Evolutionary conservation across 2,888 invertebrate genomes (phyloP).

Genomic region (Aethes cnicana): DNA sequence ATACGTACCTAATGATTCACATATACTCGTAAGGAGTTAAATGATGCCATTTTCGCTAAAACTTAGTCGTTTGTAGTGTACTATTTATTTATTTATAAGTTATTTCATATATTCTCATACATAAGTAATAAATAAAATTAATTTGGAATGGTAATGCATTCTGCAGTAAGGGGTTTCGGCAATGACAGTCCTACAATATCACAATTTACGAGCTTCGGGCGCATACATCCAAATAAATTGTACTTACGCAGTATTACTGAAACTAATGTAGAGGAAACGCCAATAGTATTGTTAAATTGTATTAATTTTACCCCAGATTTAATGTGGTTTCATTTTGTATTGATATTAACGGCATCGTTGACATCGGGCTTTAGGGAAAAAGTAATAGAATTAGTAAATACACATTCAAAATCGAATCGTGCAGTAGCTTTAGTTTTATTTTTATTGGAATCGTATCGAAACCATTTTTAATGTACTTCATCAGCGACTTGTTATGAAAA

Average conservation of each 20-base stretch:
- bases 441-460: too few species aligned
- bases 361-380: too few species aligned
- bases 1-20: too few species aligned
- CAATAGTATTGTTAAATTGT: conserved; percentile 34
- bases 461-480: too few species aligned
- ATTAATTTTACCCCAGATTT: conserved; percentile 17
- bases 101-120: not conserved
- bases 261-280: conserved; percentile 53
- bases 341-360: not conserved
- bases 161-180: conserved; percentile 48
- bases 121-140: conserved; percentile 48
- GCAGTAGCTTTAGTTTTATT: too few species aligned
- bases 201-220: conserved; percentile 51
- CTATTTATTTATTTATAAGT: too few species aligned
- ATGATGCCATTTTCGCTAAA: too few species aligned
- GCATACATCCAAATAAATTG: conserved; percentile 41
- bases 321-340: not conserved
- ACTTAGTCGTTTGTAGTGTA: too few species aligned
- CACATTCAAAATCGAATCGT: too few species aligned
- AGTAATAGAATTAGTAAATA: too few species aligned
- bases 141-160: conserved; percentile 45
- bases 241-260: conserved; percentile 24
- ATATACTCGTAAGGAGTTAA: too few species aligned
- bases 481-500: too few species aligned
- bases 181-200: conserved; percentile 46